Evolutionary conservation across 2,797 vertebrate genomes (phyloP).

Genomic region (Arnoldichthys spilopterus): DNA sequence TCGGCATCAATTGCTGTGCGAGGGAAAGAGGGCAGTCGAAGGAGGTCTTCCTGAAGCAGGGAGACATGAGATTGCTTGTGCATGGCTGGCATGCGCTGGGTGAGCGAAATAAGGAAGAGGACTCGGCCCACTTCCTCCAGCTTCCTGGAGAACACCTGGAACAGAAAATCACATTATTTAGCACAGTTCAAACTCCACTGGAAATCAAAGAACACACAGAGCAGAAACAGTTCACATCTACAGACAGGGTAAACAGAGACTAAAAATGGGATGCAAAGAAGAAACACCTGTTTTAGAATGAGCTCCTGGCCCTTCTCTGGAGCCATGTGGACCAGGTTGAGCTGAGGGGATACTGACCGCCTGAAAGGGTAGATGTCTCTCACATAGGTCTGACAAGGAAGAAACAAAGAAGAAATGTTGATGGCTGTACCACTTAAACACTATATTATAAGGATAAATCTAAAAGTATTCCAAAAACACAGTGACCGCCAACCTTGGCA

Average conservation of each 20-base stretch:
- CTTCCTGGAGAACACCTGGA: constrained; percentile 95
- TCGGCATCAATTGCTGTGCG: constrained; percentile 95
- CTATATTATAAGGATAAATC: not conserved
- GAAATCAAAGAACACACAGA: not conserved
- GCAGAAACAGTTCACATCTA: too few relatives aligned
- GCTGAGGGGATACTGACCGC: constrained; percentile 95
- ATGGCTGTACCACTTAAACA: not conserved
- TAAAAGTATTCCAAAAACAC: not conserved
- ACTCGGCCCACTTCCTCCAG: constrained; percentile 96
- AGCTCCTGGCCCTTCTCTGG: constrained; percentile 98
- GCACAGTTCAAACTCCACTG: not conserved
- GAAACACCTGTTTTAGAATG: constrained; percentile 94
- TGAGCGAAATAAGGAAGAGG: constrained; percentile 95
- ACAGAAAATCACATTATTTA: not conserved
- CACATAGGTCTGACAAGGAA: constrained; percentile 88
- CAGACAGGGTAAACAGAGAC: too few relatives aligned
- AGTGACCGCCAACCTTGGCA: constrained; percentile 82
- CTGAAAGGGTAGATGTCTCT: constrained; percentile 98
- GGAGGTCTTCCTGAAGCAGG: constrained; percentile 96
- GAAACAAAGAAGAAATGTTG: not conserved
- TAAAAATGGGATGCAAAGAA: not conserved
- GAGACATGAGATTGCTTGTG: constrained; percentile 98
- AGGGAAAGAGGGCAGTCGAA: constrained; percentile 95
- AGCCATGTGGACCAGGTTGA: constrained; percentile 97
- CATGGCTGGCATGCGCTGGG: constrained; percentile 91